Percentiles rank a stretch among this genome's conserved stretches.
phyloP scores from a whole-genome alignment of 1,140 invertebrate species.

The Brachionus koreanus region DNA sequence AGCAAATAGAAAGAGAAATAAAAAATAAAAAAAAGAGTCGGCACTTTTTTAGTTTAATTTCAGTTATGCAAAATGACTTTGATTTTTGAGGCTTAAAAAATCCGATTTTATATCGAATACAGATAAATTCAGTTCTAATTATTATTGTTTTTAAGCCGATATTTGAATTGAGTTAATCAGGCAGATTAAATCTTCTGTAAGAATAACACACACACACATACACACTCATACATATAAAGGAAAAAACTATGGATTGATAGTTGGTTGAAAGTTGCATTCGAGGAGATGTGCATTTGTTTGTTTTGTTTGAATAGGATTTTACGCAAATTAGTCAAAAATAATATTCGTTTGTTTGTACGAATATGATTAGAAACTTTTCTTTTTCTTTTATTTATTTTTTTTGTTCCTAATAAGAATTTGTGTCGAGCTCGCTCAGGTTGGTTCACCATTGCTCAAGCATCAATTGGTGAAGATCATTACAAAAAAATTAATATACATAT shows the following conservation, averaged over 20 bases:
- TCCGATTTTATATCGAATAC: conserved; percentile 29
- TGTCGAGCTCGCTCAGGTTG: background rate
- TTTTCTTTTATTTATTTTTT: background rate
- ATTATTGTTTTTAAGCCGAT: conserved; percentile 22
- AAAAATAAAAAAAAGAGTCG: background rate
- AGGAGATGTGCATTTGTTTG: background rate
- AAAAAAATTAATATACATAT: too few relatives aligned
- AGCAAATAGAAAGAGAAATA: background rate
- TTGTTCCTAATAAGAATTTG: background rate
- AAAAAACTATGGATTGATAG: background rate
- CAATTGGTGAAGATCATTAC: background rate
- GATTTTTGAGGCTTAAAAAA: conserved; percentile 31
- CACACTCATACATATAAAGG: background rate
- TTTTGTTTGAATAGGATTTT: conserved; percentile 1
- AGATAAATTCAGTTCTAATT: conserved; percentile 26
- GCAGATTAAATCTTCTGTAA: conserved; percentile 42
- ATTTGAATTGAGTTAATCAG: conserved; percentile 43
- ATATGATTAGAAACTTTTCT: conserved; percentile 5
- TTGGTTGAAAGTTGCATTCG: background rate
- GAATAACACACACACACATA: background rate
- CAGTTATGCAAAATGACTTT: conserved; percentile 41
- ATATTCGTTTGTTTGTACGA: background rate
- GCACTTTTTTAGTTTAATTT: background rate
- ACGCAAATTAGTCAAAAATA: conserved; percentile 42
- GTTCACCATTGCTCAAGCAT: background rate